Percentiles rank a stretch among this genome's conserved stretches.
Conservation (phyloP, 1,140 invertebrate species). For the Brachionus angularis region DNA sequence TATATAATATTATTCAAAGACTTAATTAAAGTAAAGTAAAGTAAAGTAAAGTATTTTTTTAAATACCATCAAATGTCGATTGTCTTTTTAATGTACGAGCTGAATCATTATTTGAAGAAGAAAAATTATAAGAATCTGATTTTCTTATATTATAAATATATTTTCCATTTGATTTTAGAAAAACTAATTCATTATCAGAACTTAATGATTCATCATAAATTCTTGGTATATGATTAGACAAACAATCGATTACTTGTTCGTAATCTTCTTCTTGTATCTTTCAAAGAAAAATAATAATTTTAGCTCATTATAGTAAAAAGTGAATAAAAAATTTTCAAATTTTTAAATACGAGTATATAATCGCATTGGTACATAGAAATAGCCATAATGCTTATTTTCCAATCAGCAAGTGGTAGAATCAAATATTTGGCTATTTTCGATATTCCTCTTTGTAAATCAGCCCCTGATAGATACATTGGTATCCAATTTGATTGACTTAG, state of each 20-base stretch:
- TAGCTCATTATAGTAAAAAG: not conserved
- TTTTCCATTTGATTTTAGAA: slow-evolving; percentile 36
- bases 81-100: not conserved
- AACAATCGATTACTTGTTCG: slow-evolving; percentile 28
- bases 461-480: slow-evolving; percentile 39
- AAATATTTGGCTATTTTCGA: slow-evolving; percentile 41
- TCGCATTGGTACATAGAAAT: slow-evolving; percentile 43
- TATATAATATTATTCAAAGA: too few species aligned
- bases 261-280: slow-evolving; percentile 42
- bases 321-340: too few species aligned
- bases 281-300: not conserved
- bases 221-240: slow-evolving; percentile 35
- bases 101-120: not conserved
- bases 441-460: slow-evolving; percentile 31
- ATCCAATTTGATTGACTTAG: slow-evolving; percentile 37
- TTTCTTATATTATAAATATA: slow-evolving; percentile 23
- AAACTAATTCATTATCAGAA: slow-evolving; percentile 15
- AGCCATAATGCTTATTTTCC: slow-evolving; percentile 39
- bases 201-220: slow-evolving; percentile 35
- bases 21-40: too few species aligned
- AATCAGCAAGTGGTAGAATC: slow-evolving; percentile 32
- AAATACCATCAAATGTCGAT: slow-evolving; percentile 3
- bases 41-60: too few species aligned
- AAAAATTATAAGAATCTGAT: too few species aligned
- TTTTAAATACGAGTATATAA: slow-evolving; percentile 19